Conservation (phyloP, 2,113 vertebrate species). For the Sphyrna mokarran region DNA sequence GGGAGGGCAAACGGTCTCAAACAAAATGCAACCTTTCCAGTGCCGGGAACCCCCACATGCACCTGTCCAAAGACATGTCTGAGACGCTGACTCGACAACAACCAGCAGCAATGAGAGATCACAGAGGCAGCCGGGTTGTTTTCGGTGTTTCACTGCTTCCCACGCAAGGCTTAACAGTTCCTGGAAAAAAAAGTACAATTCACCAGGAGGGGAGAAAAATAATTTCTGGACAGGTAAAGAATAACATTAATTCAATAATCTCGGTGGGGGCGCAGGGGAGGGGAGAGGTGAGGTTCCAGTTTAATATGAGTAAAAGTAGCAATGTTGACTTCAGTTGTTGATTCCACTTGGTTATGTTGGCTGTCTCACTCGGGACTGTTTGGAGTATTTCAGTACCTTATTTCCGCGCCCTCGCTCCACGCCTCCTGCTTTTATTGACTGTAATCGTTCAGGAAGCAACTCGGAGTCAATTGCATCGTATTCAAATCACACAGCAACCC, state of each 20-base stretch:
- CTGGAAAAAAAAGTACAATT: background rate
- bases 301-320: background rate
- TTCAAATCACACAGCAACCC: background rate
- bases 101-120: background rate
- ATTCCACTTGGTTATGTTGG: background rate
- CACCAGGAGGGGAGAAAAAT: background rate
- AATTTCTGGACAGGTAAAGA: background rate
- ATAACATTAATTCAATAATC: background rate
- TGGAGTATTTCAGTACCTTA: background rate
- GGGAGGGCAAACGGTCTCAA: background rate
- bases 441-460: background rate
- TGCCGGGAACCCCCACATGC: background rate
- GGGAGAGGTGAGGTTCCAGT: background rate
- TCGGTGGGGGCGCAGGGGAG: background rate
- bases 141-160: background rate
- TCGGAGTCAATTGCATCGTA: background rate
- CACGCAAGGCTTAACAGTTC: background rate
- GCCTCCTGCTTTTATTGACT: conserved; percentile 29
- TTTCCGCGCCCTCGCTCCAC: conserved; percentile 22
- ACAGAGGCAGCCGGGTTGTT: background rate
- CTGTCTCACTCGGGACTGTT: too few relatives aligned
- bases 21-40: background rate
- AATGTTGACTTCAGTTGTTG: background rate
- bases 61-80: background rate
- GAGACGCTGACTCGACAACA: too few relatives aligned